These are phyloP conservation scores for Melanocharis versteri DNA, from an alignment of 2,113 vertebrate species.

Conservation along the genomic window DNA sequence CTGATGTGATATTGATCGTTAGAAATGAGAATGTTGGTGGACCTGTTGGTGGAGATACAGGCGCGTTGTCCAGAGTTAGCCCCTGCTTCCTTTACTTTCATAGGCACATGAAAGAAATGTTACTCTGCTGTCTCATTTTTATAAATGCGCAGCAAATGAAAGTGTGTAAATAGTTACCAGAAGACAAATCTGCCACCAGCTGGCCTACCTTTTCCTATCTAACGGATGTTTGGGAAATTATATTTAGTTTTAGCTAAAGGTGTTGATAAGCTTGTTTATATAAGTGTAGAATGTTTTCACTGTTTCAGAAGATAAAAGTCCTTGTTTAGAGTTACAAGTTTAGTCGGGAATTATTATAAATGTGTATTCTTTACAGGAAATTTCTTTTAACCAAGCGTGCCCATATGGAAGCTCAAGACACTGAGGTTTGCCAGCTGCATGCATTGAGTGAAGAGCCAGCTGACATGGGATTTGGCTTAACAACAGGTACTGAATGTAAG, in stretches of 20 bases:
- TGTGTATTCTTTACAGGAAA: constrained; percentile 77
- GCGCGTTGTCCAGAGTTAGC: background rate
- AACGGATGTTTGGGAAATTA: background rate
- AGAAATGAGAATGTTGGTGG: background rate
- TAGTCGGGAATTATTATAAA: background rate
- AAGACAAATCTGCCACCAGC: background rate
- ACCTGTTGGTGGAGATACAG: background rate
- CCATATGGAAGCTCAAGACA: constrained; percentile 79
- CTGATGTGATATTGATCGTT: background rate
- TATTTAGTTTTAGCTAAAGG: background rate
- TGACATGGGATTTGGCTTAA: constrained; percentile 81
- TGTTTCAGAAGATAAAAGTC: background rate
- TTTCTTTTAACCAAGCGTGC: constrained; percentile 89
- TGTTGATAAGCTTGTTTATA: constrained; percentile 38
- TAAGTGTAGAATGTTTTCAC: background rate
- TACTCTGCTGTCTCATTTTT: background rate
- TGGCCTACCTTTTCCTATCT: background rate
- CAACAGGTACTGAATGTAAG: constrained; percentile 73
- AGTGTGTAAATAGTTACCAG: background rate
- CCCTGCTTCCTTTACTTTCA: background rate
- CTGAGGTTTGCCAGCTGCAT: constrained; percentile 85
- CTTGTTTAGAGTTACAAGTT: background rate
- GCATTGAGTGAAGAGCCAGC: constrained; percentile 80
- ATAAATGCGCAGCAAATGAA: background rate
- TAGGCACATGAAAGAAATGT: background rate